These are phyloP conservation scores for Myotis vivesi DNA, from an alignment of 2,797 vertebrate species.

Conservation along the genomic window DNA sequence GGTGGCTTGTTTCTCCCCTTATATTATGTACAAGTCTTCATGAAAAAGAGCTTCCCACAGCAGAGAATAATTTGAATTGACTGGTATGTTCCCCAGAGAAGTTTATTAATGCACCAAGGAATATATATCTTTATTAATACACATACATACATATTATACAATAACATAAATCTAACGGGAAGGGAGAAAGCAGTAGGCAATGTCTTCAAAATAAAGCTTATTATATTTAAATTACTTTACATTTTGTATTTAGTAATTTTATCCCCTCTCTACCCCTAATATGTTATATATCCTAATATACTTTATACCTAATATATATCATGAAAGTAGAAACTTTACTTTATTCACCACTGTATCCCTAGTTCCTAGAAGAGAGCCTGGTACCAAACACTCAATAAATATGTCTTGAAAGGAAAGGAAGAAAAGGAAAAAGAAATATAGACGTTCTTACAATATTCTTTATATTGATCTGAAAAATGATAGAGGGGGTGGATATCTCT, in stretches of 20 bases:
- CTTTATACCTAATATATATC: neutral
- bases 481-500: neutral
- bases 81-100: neutral
- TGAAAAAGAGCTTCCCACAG: neutral
- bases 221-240: neutral
- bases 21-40: neutral
- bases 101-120: neutral
- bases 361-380: neutral
- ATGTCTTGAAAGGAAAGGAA: neutral
- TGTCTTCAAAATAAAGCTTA: conserved; percentile 7
- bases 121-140: neutral
- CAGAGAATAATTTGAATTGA: neutral
- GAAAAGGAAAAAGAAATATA: neutral
- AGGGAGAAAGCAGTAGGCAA: neutral
- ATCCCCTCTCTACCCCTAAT: neutral
- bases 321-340: neutral
- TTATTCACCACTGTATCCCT: neutral
- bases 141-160: neutral
- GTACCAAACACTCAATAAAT: neutral
- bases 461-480: conserved; percentile 42
- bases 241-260: conserved; percentile 20
- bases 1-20: neutral
- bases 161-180: neutral
- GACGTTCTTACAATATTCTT: neutral
- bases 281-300: neutral